Conservation (phyloP, 2,797 vertebrate species). For the Acanthurus leucopareius region DNA sequence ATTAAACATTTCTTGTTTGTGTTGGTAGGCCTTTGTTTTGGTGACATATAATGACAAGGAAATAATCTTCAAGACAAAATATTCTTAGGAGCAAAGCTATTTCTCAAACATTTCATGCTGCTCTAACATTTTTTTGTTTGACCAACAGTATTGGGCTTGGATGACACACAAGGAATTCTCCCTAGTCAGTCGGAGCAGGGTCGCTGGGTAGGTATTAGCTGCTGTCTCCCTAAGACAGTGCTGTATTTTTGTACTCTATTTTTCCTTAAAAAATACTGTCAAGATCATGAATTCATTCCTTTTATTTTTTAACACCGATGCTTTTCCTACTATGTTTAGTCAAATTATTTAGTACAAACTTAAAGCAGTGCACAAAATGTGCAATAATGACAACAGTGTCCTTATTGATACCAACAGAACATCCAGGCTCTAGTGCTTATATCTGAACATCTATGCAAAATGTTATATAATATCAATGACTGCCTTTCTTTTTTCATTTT, state of each 20-base stretch:
- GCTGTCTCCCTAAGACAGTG: background rate
- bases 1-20: background rate
- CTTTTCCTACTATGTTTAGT: no score
- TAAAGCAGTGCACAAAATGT: background rate
- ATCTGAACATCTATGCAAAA: background rate
- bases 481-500: background rate
- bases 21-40: background rate
- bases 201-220: conserved; percentile 22
- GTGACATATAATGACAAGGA: background rate
- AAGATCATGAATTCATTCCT: background rate
- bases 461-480: background rate
- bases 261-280: no score
- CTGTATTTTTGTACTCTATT: background rate
- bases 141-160: conserved; percentile 8
- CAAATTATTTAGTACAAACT: no score
- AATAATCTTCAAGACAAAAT: background rate
- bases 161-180: conserved; percentile 28
- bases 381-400: background rate
- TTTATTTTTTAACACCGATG: no score
- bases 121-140: conserved; percentile 17
- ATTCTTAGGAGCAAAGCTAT: background rate
- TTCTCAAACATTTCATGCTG: background rate
- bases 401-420: background rate
- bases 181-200: conserved; percentile 3
- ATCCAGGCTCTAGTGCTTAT: background rate